phyloP scores from a whole-genome alignment of 2,113 vertebrate species.

The Crocuta crocuta region DNA sequence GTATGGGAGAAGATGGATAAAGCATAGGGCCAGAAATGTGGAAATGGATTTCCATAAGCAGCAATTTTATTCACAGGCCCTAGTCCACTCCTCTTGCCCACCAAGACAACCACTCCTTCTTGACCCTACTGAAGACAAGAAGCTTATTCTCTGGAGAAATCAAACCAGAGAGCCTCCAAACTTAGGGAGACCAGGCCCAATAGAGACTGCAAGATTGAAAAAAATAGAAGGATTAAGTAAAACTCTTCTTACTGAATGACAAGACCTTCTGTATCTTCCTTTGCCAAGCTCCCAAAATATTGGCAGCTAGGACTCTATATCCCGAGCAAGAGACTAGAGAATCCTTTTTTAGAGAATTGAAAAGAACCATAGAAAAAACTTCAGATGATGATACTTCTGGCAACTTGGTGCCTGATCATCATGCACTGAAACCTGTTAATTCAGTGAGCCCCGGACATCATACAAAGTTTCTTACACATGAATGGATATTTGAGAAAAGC shows the following conservation, averaged over 20 bases:
- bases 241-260: conserved; percentile 3
- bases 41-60: neutral
- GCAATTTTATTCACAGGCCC: neutral
- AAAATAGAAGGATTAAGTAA: conserved; percentile 35
- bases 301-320: neutral
- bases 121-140: neutral
- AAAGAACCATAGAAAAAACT: neutral
- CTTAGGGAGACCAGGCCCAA: neutral
- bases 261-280: neutral
- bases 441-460: neutral
- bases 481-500: neutral
- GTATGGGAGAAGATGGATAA: neutral
- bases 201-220: neutral
- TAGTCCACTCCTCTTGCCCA: neutral
- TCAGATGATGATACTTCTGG: neutral
- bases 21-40: neutral
- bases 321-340: conserved; percentile 36
- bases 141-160: neutral
- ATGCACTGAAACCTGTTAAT: neutral
- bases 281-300: neutral
- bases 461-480: neutral
- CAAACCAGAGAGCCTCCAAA: neutral
- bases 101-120: neutral
- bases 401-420: neutral
- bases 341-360: neutral